Conservation (phyloP, 1,140 invertebrate species). For the Drosophila pseudoananassae region DNA sequence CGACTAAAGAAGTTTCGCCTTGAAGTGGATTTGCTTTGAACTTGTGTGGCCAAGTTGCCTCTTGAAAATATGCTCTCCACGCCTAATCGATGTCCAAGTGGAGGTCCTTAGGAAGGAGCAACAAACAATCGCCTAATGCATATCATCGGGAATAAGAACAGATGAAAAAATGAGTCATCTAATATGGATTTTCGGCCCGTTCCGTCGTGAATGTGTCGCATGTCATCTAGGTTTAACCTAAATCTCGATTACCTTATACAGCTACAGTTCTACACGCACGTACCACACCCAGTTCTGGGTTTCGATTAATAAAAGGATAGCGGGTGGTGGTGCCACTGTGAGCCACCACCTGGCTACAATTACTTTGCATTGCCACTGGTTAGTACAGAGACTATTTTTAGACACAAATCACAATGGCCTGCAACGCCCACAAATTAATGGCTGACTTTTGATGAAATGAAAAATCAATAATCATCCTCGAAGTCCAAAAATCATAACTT, state of each 20-base stretch:
- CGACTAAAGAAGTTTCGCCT: constrained; percentile 52
- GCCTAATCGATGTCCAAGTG: constrained; percentile 46
- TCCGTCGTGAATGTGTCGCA: constrained; percentile 71
- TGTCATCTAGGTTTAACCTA: constrained; percentile 80
- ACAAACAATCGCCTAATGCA: constrained; percentile 40
- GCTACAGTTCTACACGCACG: constrained; percentile 55
- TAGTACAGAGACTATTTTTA: constrained; percentile 46
- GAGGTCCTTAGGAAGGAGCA: constrained; percentile 23
- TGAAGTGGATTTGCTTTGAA: constrained; percentile 72
- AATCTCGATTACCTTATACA: constrained; percentile 73
- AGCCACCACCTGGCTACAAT: constrained; percentile 20
- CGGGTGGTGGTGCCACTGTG: constrained; percentile 1
- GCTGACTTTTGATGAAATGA: constrained; percentile 14
- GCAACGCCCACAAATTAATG: constrained; percentile 39
- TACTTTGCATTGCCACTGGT: constrained; percentile 11
- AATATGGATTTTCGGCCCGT: constrained; percentile 71
- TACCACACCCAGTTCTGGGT: constrained; percentile 66
- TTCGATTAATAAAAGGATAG: constrained; percentile 13
- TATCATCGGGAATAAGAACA: not conserved
- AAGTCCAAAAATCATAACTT: not conserved
- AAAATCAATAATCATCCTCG: constrained; percentile 63
- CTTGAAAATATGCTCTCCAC: constrained; percentile 46
- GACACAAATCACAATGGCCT: constrained; percentile 30
- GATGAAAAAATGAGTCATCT: constrained; percentile 64
- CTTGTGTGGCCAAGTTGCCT: constrained; percentile 49